Base-by-base conservation (phyloP, 2,797 vertebrate genomes). In the Aotus griseimembra region DNA sequence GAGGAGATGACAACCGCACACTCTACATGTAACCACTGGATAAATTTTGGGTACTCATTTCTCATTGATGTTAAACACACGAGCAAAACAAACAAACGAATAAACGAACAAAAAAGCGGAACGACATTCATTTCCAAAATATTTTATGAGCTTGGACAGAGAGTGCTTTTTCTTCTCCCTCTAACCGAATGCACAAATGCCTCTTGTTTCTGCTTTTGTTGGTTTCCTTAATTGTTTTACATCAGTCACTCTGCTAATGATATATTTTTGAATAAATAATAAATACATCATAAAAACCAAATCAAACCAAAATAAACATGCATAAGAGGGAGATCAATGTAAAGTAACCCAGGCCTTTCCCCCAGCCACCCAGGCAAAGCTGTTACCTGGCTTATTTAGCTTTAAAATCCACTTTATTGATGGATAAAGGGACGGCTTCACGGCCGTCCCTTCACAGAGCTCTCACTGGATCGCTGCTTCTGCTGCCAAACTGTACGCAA, bases 181-280 rank as follows among this genome's bases (percentile, higher is more conserved):
- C 11, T 48, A 58, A 36, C 0, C 14, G 8, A 36, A 4, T 33
- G 24, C 67, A 14, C 5, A 2, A 46, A 19, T 44, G 22, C 44
- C 50, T 83, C 39, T n/a, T 52, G 20, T 41, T 79, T 44, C 61
- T 46, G 41, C 26, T 15, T 89, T 55, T 76, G 75, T 28, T 26
- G 24, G 26, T 72, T 97, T 96, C 36, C 52, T 88, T 79, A 79
- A 50, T 24, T 67, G 48, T 50, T 57, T 82, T 85, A 79, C 30
- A 30, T 44, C 72, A 52, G 9, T 0, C 28, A 93, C 44, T 82
- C 58, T 28, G 8, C 55, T 90, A 57, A 44, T 73, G 70, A 36
- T 58, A 13, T 4, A 14, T 67, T 85, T 89, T 84, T 64, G 22
- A 77, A 79, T 52, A 90, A 41, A 3, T 39, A 33, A 48, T 36